Evolutionary conservation across 1,140 invertebrate species (phyloP), one percentile per base, ranked within the genome.

Genomic region (Linepithema humile): DNA sequence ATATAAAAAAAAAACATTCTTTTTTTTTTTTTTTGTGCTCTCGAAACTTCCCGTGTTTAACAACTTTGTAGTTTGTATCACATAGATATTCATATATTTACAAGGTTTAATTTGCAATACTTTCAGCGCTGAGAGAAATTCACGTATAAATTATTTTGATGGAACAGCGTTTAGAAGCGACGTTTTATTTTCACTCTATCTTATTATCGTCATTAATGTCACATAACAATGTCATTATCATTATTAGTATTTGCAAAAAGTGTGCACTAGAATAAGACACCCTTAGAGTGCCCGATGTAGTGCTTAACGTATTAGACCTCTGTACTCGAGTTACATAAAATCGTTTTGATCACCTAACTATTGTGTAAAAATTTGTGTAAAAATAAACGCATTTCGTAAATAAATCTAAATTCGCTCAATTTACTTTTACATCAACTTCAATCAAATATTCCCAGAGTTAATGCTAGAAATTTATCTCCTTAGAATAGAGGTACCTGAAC

Each of bases 321-420:
- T 84, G 85, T 87, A 90, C 50, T 60, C 85, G 77, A 83, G 80
- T 88, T 88, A 84, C 85, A 86, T 84, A 69, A 85, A n/a, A 69
- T 38, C 74, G 67, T 85, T 85, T 91, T 84, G 83, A 85, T 86
- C 78, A 83, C 60, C 38, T 73, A 82, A 88, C 53, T 89, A 85
- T 85, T 77, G 82, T 80, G 75, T 80, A 80, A 80, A 80, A 80
- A 80, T 91, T 88, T 88, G 83, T 92, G 90, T 91, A 83, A 88
- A 90, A 77, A 89, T 85, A 88, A 86, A 83, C 78, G 65, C 29
- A 77, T 92, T 92, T 92, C 91, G 85, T 92, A 92, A 92, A 92
- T 91, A 92, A 92, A 92, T 86, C 84, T 69, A 90, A 90, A 89
- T 75, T 78, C 65, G 65, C 85, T 78, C 29, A 40, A 62, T 38